Evolutionary conservation across 2,797 vertebrate genomes (phyloP), one percentile per base, ranked within the genome.

Genomic region (Rhynchonycteris naso): DNA sequence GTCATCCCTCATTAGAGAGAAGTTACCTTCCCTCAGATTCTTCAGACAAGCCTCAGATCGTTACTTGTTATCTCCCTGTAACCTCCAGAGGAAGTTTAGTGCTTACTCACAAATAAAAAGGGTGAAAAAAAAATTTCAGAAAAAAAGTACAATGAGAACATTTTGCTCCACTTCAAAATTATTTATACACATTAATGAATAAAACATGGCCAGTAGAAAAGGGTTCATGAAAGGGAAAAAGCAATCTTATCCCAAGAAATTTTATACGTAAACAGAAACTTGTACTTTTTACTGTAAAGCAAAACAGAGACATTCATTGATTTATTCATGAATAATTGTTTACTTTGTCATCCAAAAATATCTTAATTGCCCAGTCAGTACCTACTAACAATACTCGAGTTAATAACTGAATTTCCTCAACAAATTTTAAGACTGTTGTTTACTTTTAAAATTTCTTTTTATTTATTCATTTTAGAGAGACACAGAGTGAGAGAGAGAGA

Each of bases 1-100:
- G 98, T 99, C 98, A 99, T 98, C 98, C 98, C 98, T 98, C 98
- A 98, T 99, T 98, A 97, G 95, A 97, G 92, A 97, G 96, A 97
- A 98, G 98, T 98, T 94, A 98, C 98, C 97, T 98, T 97, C 96
- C 94, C 93, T 98, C 96, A 95, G 97, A 98, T 93, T 97, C 95
- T 54, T 97, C 97, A 96, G 90, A 95, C 94, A 98, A 95, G 98
- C 86, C 94, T 92, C 88, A 78, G 4, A 19, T 71, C 91, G 96
- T 95, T 96, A 97, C 94, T 96, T 97, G 95, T 97, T 96, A 96
- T 96, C 97, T 96, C 93, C 91, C 94, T 88, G 96, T 96, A 97
- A 97, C 90, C 94, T 97, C 96, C 63, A 47, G 89, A 96, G 97
- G 96, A 97, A 84, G 43, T 93, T 95, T 93, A 97, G 90, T 78